Base-by-base conservation (phyloP, 2,888 invertebrate species). In the Noctua fimbriata region DNA sequence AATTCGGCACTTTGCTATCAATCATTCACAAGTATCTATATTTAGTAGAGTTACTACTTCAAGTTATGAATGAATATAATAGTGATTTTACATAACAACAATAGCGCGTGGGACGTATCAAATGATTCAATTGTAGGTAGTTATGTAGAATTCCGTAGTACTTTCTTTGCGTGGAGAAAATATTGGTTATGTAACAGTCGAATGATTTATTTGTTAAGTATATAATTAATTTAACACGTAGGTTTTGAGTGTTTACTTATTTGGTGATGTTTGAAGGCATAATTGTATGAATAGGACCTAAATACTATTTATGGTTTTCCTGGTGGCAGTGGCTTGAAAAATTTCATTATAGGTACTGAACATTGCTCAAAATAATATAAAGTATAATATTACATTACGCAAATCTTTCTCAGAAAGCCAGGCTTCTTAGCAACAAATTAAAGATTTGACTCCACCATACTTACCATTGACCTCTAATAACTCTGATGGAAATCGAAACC, bases 61-160 rank as follows among this genome's bases (percentile, higher is more conserved):
- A 86, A 86, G 78, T 74, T 78, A 80, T 85, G 82, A 82, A 86
- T 80, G 79, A 88, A 83, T 76, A 84, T 84, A 79, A 87, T 84
- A 83, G 76, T 79, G 81, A 78, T 58, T 84, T 87, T 87, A 87
- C 84, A 81, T 88, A 88, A 88, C 79, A 69, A 87, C 85, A 88
- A 88, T 88, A 76, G 83, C 65, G 84, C 82, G 88, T 89, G 86
- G 88, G 88, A 82, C n/a, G 86, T 79, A 84, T 87, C 82, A 86
- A 87, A 89, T 87, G 83, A 89, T 87, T 86, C 87, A 89, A 86
- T 89, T 87, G 89, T 82, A 79, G 76, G 73, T 81, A 88, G 82
- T 75, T 83, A 78, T 80, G 76, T 78, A 69, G 84, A 78, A 84
- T 87, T 79, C 82, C 60, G 76, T 75, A 76, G 72, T 79, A 85